Base-by-base conservation (phyloP, 2,797 vertebrate genomes). In the Megaceryle alcyon region DNA sequence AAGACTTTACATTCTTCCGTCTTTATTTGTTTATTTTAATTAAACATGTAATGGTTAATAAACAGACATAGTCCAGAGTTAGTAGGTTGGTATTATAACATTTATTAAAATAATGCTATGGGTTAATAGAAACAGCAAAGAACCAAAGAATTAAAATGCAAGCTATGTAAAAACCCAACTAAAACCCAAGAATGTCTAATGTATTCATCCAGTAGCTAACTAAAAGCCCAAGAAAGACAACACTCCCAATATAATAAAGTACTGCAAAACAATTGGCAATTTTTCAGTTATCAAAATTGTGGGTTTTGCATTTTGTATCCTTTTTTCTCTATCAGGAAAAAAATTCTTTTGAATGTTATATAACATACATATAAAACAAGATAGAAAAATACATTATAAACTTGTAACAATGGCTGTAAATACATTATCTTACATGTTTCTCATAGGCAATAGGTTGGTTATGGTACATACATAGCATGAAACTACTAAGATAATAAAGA, bases 381-480 rank as follows among this genome's bases (percentile, higher is more conserved):
- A 99, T 99, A 99, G 98, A 99, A 99, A 99, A 99, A 99, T 99
- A 99, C 98, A 98, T 98, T 99, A 99, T 98, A 99, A 99, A 99
- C 98, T 98, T 98, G 98, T 98, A 99, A 99, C 98, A 99, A 98
- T 98, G 98, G 98, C 98, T 99, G 98, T 98, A 98, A 98, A 99
- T 98, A 99, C 98, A 99, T 98, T 98, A 98, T 98, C 98, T 98
- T 98, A 99, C 98, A 98, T 98, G 98, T 98, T 98, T 98, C 97
- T 98, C 98, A 98, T 98, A 99, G 98, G 98, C 98, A 99, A 98
- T 98, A 98, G 98, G 98, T 98, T 98, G 98, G 98, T 98, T 98
- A 98, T 98, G 98, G 97, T 98, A 98, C 98, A 98, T 98, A 98
- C 96, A 98, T 75, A 98, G 98, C 98, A 98, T 98, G 98, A 97